Base-by-base conservation (phyloP, 1,140 invertebrate genomes). In the Hermetia illucens region DNA sequence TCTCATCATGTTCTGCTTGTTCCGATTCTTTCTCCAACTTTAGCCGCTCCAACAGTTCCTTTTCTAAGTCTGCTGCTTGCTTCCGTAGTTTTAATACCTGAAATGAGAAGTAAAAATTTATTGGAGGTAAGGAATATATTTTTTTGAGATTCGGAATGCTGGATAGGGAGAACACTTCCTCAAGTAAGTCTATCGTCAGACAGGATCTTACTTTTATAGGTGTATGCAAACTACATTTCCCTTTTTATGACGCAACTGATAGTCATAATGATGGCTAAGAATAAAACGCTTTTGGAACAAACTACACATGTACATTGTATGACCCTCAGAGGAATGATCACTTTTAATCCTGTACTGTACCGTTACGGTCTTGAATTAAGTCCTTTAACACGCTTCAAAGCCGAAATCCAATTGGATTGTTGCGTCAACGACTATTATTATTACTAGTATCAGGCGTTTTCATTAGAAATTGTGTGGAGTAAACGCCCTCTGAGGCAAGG, bases 31-130 rank as follows among this genome's bases (percentile, higher is more conserved):
- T n/a, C n/a, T n/a, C n/a, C n/a, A n/a, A n/a, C n/a, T n/a, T n/a
- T n/a, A n/a, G n/a, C n/a, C n/a, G 52, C 33, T 48, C 33, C 16
- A 43, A 43, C 3, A 55, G 46, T 43, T 58, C 52, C 41, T 48
- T 45, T 30, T 52, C 41, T 5, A 59, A 43, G 22, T 59, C 56
- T 34, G 50, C 37, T 30, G 51, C 51, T 32, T 57, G 52, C 45
- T 59, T 59, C 3, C 56, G 53, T 34, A 59, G 38, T 30, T 57
- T 57, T 15, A 55, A 17, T 19, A 49, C 56, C 56, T 59, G 4
- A 2, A 24, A 42, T 19, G 16, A 34, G 10, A 17, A 3, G 12
- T 19, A 16, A 18, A 4, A 12, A 34, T 19, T 34, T 19, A 34
- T 13, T 13, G 12, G 32, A 32, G 17, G 30, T 13, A 15, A 6